Conservation (phyloP, 2,113 vertebrate species). For the Acinonyx jubatus region DNA sequence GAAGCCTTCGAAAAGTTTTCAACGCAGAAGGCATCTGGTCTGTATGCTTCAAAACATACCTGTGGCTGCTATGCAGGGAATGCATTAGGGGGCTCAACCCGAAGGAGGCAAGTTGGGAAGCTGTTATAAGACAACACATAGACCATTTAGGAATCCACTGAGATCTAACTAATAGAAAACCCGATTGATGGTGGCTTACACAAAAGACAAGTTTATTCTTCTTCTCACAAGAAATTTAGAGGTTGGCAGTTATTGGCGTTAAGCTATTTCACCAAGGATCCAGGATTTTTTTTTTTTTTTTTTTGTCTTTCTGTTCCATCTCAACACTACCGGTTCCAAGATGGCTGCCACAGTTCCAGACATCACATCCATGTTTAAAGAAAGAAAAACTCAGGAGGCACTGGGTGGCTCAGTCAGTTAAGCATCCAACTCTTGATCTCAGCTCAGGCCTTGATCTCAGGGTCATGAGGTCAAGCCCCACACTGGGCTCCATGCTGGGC, state of each 20-base stretch:
- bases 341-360: not conserved
- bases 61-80: not conserved
- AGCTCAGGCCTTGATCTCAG: too few species aligned
- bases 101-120: not conserved
- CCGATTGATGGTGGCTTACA: not conserved
- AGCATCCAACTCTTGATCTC: too few species aligned
- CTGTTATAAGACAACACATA: not conserved
- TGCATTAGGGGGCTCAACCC: not conserved
- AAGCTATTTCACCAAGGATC: not conserved
- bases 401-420: too few species aligned
- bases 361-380: not conserved
- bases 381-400: not conserved
- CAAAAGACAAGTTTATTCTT: not conserved
- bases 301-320: not conserved
- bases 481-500: too few species aligned
- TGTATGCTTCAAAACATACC: not conserved
- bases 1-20: not conserved
- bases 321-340: not conserved
- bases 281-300: not conserved
- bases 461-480: too few species aligned
- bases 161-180: not conserved
- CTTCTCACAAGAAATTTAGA: not conserved
- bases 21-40: not conserved
- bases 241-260: not conserved
- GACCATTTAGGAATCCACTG: not conserved